phyloP scores from a whole-genome alignment of 2,797 vertebrate genomes.

The Telmatherina bonti region DNA sequence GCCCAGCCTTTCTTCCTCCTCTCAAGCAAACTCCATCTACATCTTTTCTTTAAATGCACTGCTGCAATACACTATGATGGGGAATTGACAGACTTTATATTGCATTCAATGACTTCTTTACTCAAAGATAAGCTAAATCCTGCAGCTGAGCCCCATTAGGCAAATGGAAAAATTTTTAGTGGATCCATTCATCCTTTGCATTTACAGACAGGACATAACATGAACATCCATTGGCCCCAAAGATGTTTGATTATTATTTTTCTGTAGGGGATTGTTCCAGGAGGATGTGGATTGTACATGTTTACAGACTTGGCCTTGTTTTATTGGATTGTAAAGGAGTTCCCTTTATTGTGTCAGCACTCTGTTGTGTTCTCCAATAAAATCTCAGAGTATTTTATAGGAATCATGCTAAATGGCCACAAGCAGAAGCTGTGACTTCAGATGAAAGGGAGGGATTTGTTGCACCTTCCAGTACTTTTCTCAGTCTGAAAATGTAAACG shows the following conservation, averaged over 20 bases:
- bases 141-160: conserved; percentile 66
- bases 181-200: conserved; percentile 23
- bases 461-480: conserved; percentile 7
- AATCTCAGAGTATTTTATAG: conserved; percentile 21
- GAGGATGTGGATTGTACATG: conserved; percentile 13
- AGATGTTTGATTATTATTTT: conserved; percentile 18
- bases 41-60: conserved; percentile 64
- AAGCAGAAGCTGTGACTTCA: conserved; percentile 25
- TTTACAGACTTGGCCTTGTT: conserved; percentile 23
- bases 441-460: conserved; percentile 40
- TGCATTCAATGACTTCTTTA: conserved; percentile 21
- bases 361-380: conserved; percentile 21
- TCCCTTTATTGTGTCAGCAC: conserved; percentile 24
- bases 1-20: conserved; percentile 31
- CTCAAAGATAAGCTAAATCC: conserved; percentile 42
- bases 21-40: conserved; percentile 28
- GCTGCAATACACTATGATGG: conserved; percentile 57
- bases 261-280: conserved; percentile 11
- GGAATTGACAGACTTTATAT: conserved; percentile 51
- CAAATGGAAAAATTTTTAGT: conserved; percentile 24
- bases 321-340: conserved; percentile 30
- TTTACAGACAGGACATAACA: conserved; percentile 30
- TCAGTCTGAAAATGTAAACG: not conserved
- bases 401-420: conserved; percentile 27
- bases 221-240: conserved; percentile 31